Conservation (phyloP, 2,888 invertebrate species). For the Dichetophora obliterata region DNA sequence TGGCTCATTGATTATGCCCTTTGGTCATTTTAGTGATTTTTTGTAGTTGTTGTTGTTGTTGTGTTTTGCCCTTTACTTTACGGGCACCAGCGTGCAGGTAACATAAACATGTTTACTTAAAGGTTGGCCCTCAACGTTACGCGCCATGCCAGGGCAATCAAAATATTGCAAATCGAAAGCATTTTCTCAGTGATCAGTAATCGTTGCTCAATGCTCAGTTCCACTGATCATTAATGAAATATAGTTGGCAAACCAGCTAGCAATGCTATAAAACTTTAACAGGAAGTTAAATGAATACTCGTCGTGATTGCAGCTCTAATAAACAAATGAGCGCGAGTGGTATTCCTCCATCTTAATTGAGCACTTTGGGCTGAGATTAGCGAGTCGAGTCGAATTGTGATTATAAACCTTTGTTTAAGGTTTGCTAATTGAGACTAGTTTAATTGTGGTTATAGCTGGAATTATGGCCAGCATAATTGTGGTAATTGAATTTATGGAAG, state of each 20-base stretch:
- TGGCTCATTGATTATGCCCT: slow-evolving; percentile 23
- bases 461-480: slow-evolving; percentile 21
- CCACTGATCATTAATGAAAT: slow-evolving; percentile 12
- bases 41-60: background rate
- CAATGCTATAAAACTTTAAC: background rate
- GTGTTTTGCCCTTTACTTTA: background rate
- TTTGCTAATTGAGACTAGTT: slow-evolving; percentile 26
- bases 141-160: background rate
- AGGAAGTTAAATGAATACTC: slow-evolving; percentile 33
- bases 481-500: background rate
- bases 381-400: background rate
- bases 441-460: slow-evolving; percentile 14
- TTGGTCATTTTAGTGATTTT: slow-evolving; percentile 17
- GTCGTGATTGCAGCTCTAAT: slow-evolving; percentile 36
- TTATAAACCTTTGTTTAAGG: background rate
- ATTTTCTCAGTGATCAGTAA: slow-evolving; percentile 15
- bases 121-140: background rate
- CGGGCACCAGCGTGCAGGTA: background rate
- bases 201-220: background rate
- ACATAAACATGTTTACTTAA: slow-evolving; percentile 18
- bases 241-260: slow-evolving; percentile 2
- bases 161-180: slow-evolving; percentile 5
- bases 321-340: slow-evolving; percentile 35
- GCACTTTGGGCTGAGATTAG: slow-evolving; percentile 23
- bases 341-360: slow-evolving; percentile 16